A percentile compares a stretch with the other conserved stretches of the same genome.
Conservation (phyloP, 2,113 vertebrate genomes). For the Shinisaurus crocodilurus region DNA sequence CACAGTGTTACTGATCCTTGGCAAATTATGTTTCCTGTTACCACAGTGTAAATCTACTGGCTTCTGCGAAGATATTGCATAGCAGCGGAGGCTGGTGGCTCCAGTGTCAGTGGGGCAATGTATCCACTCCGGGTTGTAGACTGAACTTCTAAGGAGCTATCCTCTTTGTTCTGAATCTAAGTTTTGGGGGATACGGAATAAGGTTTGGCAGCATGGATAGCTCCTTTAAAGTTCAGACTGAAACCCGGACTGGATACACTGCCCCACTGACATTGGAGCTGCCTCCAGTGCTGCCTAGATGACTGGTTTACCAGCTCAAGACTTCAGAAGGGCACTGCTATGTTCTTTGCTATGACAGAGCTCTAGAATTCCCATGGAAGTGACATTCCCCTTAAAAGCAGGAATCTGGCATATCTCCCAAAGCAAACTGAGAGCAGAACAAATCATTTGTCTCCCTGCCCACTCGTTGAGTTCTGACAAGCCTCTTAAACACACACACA, state of each 20-base stretch:
- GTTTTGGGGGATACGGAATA: too few species aligned
- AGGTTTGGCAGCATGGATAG: too few species aligned
- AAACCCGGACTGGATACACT: too few species aligned
- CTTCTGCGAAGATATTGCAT: background rate
- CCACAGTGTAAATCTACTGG: background rate
- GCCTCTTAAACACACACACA: background rate
- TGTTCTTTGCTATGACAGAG: background rate
- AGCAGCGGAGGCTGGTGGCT: too few species aligned
- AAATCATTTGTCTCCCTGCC: background rate
- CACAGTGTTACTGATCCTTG: background rate
- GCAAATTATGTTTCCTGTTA: background rate
- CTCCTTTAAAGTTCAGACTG: too few species aligned
- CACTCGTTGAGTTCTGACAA: background rate
- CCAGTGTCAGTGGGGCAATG: too few species aligned
- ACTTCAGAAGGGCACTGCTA: background rate
- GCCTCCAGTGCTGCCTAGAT: background rate
- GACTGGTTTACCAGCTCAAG: background rate
- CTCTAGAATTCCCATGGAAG: background rate
- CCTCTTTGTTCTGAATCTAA: too few species aligned
- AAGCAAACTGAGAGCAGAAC: background rate
- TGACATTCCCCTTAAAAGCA: background rate
- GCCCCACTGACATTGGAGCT: too few species aligned
- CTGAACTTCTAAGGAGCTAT: too few species aligned
- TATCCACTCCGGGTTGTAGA: too few species aligned
- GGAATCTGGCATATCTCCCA: background rate